phyloP scores from a whole-genome alignment of 2,888 invertebrate genomes.

The Dascillus cervinus region DNA sequence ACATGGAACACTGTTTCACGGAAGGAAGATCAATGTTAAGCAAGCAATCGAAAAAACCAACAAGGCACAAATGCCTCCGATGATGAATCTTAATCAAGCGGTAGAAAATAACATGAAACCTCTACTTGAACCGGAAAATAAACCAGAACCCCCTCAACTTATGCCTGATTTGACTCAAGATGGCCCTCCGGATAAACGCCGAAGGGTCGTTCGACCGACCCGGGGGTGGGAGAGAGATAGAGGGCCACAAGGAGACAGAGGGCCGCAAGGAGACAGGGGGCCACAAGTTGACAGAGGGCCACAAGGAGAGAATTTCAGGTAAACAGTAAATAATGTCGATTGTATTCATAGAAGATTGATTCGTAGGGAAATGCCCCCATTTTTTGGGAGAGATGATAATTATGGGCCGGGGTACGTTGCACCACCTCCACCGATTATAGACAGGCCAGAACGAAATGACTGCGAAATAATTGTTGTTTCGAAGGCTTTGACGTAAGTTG shows the following conservation, averaged over 20 bases:
- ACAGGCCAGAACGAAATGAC: constrained; percentile 63
- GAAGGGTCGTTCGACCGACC: constrained; percentile 10
- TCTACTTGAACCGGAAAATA: neutral
- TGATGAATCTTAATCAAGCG: neutral
- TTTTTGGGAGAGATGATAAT: constrained; percentile 30
- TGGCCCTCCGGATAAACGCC: constrained; percentile 6
- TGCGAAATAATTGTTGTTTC: constrained; percentile 87
- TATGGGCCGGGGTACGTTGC: constrained; percentile 33
- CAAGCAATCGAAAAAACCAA: constrained; percentile 47
- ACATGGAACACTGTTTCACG: constrained; percentile 63
- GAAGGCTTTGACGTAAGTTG: constrained; percentile 69
- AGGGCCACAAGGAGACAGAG: neutral
- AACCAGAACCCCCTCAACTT: neutral
- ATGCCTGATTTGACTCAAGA: neutral
- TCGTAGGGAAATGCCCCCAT: constrained; percentile 16
- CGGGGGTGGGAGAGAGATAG: constrained; percentile 10
- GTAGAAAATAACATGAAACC: neutral
- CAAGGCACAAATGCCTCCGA: neutral
- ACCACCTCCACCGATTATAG: constrained; percentile 33
- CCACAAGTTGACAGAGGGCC: neutral
- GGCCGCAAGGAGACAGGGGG: constrained; percentile 2
- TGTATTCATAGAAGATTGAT: neutral
- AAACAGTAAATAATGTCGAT: neutral
- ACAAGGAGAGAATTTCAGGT: constrained; percentile 9
- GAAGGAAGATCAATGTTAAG: constrained; percentile 60